Evolutionary conservation across 2,797 vertebrate species (phyloP).

Genomic region (Poecilia gillii): DNA sequence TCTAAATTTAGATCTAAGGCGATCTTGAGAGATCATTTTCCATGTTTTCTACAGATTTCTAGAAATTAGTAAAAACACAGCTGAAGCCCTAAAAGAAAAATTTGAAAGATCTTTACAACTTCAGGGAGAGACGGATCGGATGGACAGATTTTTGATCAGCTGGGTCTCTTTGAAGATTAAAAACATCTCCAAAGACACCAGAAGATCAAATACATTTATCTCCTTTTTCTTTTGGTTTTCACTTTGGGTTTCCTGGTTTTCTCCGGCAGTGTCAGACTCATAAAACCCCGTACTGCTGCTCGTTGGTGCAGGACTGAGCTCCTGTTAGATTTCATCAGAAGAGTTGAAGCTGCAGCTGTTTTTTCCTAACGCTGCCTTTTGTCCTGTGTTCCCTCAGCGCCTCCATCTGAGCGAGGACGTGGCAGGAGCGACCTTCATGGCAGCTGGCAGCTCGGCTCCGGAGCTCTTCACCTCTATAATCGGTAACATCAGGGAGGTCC

Average conservation of each 20-base stretch:
- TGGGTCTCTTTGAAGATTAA: not conserved
- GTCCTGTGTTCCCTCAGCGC: constrained; percentile 75
- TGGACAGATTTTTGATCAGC: not conserved
- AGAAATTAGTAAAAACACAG: not conserved
- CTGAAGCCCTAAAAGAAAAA: not conserved
- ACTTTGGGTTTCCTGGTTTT: not conserved
- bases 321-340: not conserved
- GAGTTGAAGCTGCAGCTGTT: not conserved
- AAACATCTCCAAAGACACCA: not conserved
- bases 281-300: not conserved
- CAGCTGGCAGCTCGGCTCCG: constrained; percentile 93
- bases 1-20: not conserved
- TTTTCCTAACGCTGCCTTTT: accelerated
- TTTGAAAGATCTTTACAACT: not conserved
- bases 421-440: constrained; percentile 96
- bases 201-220: not conserved
- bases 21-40: not conserved
- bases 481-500: constrained; percentile 77
- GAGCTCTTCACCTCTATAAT: constrained; percentile 95
- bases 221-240: not conserved
- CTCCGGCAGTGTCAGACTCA: not conserved
- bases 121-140: too few relatives aligned
- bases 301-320: not conserved
- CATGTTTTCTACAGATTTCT: not conserved
- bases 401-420: constrained; percentile 95